Base-by-base conservation (phyloP, 2,888 invertebrate genomes). In the Junonia oenone region DNA sequence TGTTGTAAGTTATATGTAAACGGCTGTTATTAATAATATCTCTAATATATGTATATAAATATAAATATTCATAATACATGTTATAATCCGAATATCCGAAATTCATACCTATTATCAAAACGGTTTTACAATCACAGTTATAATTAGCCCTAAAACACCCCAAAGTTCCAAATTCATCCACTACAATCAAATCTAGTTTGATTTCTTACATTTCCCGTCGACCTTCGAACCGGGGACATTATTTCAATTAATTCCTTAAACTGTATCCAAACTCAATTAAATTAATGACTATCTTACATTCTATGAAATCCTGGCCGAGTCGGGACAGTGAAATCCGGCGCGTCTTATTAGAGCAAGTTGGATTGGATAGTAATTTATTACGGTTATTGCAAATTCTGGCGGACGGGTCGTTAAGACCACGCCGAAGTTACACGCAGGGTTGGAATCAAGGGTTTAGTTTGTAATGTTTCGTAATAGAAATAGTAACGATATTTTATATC, bases 281-380 rank as follows among this genome's bases (percentile, higher is more conserved):
- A 75, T 76, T 75, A 79, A 77, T 73, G 71, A 73, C 76, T 71
- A 75, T 72, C 73, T 68, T 67, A 71, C 70, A 68, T 69, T 68
- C 68, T 68, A 68, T 68, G 68, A 66, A 66, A 66, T 61, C 51
- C 62, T 63, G 56, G 63, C 56, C 59, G 62, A 56, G 61, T 56
- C 59, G 61, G 59, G 52, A 49, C 68, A 73, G 61, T 65, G 71
- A 70, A 73, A 76, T 72, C 70, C 69, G 62, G 70, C 68, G 68
- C 71, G 68, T 76, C 81, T 78, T 79, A 79, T 78, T 81, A 76
- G 72, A 76, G 67, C 70, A 81, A 83, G 66, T 83, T 81, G 79
- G 75, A 82, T 83, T 81, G 78, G 76, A 66, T 78, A 63, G 77
- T 81, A 78, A 83, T 85, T 85, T 85, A 84, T 85, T 76, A 77